Base-by-base conservation (phyloP, 2,797 vertebrate species). In the Anolis apletophallus region DNA sequence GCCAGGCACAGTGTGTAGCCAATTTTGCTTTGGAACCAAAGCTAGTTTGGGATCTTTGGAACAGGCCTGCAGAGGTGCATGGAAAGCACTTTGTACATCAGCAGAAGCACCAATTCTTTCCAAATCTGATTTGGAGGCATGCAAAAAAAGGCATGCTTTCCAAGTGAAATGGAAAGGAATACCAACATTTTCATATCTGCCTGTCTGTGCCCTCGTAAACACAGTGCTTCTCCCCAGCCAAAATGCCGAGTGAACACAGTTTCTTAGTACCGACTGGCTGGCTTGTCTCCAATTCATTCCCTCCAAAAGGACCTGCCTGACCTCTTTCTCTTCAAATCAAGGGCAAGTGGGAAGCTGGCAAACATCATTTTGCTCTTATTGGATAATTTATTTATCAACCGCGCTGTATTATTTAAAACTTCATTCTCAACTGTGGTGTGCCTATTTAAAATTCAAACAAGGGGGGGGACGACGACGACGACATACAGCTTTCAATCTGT, bases 331-430 rank as follows among this genome's bases (percentile, higher is more conserved):
- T 91, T 87, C 55, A 71, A 78, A 36, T 32, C n/a, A 73, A 85
- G 67, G 67, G 57, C 85, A 72, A 32, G 21, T 77, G 75, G 69
- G 55, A 46, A 52, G 69, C n/a, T 78, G 81, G 85, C 34, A 73
- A 86, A 85, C 67, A 82, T 1, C 82, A 68, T 64, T 91, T 92
- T 54, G 50, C 23, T 90, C 90, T 92, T 89, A 88, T 79, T 34
- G 23, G 36, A 80, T 91, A 32, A 91, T 89, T 93, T 91, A 92
- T 89, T 93, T 87, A 93, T 88, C 84, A 12, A 23, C 9, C 19
- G 0, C 0, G n/a, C 86, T 92, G 81, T 77, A 88, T 91, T 91
- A 93, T 90, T 87, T 89, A 85, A 87, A 82, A 13, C 77, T 73
- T 77, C 57, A 50, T 85, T 68, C 73, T 80, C 55, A 67, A n/a